phyloP scores from a whole-genome alignment of 2,888 invertebrate species.

The Lepidocyrtinus sp. region DNA sequence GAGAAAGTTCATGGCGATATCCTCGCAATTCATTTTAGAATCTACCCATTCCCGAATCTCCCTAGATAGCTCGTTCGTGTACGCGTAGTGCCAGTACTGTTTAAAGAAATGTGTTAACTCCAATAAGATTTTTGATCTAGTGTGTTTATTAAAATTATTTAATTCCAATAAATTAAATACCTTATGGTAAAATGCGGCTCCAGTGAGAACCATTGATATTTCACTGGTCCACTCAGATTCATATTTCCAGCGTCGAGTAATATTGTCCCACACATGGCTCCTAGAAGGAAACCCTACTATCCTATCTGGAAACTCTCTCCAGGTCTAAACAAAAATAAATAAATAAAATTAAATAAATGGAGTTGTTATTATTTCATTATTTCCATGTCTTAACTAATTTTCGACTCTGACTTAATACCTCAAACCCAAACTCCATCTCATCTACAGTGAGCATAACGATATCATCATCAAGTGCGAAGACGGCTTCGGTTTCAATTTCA shows the following conservation, averaged over 20 bases:
- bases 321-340: conserved; percentile 79
- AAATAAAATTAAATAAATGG: background rate
- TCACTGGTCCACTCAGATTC: conserved; percentile 98
- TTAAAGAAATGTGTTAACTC: too few species aligned
- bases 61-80: conserved; percentile 89
- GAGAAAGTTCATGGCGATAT: conserved; percentile 98
- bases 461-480: conserved; percentile 91
- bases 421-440: conserved; percentile 95
- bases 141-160: background rate
- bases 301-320: conserved; percentile 96
- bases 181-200: conserved; percentile 97
- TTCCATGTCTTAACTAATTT: too few species aligned
- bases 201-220: conserved; percentile 96
- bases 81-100: conserved; percentile 92
- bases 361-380: conserved; percentile 14
- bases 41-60: conserved; percentile 92
- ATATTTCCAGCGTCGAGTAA: conserved; percentile 88
- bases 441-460: conserved; percentile 76
- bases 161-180: conserved; percentile 73
- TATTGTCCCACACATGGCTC: conserved; percentile 94
- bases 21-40: conserved; percentile 97
- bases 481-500: conserved; percentile 97
- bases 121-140: too few species aligned
- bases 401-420: too few species aligned
- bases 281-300: conserved; percentile 97